Evolutionary conservation across 1,140 invertebrate genomes (phyloP), one percentile per base, ranked within the genome.

Genomic region (Andrena cerasifolii): DNA sequence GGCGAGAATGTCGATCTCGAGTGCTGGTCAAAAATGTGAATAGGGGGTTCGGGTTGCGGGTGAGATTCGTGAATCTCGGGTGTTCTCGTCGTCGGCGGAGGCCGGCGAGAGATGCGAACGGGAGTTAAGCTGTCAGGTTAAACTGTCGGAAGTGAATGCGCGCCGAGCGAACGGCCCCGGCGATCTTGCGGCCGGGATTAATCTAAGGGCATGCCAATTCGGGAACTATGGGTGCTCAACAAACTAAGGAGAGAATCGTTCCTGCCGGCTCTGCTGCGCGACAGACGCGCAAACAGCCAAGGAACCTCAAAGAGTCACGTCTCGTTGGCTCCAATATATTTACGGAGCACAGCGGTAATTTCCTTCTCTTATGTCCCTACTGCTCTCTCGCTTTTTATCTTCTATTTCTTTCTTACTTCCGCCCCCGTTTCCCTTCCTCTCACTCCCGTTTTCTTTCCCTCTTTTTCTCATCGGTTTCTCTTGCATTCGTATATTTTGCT

Each of bases 241-340:
- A 97, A 94, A 96, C 96, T 88, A 97, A 98, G 93, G 96, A 97
- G 91, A 94, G 95, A 91, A 94, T 94, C 77, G 93, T 94, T 84
- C 93, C 94, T 85, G 93, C 93, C 89, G 95, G 95, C 90, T 93
- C 93, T 87, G 94, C 95, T 84, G 94, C 94, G 83, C 94, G 95
- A 91, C 94, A 95, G 83, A 93, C 94, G 49, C 94, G 95, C 89
- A 95, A 94, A 90, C 95, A 96, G 91, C 95, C 95, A 70, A 94
- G 94, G 88, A 94, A 94, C 88, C 94, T 95, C 72, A 97, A 96
- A 93, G 96, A 96, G 93, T 95, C 95, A 88, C 95, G 96, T 89
- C 94, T 95, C 86, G 95, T 96, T 86, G 96, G 96, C 86, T 95
- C 96, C 67, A 98, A 98, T 93, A 97, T 98, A 90, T 98, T 98